A percentile compares a stretch with the other conserved stretches of the same genome.
phyloP scores from a whole-genome alignment of 2,113 vertebrate species.

The Pachyramphus minor region DNA sequence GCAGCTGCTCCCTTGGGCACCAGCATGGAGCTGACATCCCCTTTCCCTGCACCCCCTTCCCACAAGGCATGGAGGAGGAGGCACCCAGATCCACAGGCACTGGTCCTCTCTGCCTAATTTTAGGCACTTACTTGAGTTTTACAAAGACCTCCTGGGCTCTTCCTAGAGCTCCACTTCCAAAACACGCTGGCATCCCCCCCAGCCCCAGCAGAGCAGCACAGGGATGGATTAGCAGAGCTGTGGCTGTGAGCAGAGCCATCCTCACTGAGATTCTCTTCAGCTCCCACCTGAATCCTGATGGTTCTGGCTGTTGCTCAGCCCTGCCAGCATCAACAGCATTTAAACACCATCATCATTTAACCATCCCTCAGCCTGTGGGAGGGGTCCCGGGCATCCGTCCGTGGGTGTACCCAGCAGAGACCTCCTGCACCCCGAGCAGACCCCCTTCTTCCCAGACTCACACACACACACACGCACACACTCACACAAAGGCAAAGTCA shows the following conservation, averaged over 20 bases:
- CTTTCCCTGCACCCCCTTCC: neutral
- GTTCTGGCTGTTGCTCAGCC: neutral
- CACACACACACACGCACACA: neutral
- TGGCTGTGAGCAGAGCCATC: fast-evolving
- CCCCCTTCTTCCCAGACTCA: neutral
- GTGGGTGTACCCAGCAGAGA: neutral
- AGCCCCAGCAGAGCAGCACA: fast-evolving
- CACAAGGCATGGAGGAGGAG: fast-evolving
- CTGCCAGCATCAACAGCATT: neutral
- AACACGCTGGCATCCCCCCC: fast-evolving
- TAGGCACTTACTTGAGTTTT: neutral
- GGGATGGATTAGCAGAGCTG: neutral
- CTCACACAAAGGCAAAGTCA: neutral
- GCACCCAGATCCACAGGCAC: neutral
- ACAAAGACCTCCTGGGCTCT: neutral
- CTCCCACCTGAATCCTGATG: neutral
- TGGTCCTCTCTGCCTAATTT: neutral
- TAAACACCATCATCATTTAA: neutral
- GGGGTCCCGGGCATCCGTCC: constrained; percentile 12
- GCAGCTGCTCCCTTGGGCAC: neutral
- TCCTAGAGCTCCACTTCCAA: neutral
- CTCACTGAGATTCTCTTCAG: neutral
- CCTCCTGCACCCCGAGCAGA: neutral
- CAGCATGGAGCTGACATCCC: fast-evolving
- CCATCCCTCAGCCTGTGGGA: neutral